phyloP scores from a whole-genome alignment of 2,888 invertebrate species.

The Diarsia dahlii region DNA sequence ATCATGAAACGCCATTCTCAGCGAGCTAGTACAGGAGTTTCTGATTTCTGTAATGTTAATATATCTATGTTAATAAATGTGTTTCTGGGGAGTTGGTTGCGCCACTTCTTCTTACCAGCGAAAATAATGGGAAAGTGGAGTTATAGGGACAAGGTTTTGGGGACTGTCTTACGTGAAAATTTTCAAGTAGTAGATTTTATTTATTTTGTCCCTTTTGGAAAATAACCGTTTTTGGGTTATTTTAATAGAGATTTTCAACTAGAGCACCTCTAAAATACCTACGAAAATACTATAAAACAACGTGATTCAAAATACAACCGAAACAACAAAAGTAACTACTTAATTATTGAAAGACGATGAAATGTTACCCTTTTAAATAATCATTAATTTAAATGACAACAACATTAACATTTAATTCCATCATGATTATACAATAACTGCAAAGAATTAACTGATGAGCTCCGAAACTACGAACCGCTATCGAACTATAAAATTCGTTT shows the following conservation, averaged over 20 bases:
- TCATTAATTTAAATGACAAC: background rate
- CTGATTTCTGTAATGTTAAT: background rate
- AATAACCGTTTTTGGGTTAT: too few relatives aligned
- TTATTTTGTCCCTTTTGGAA: too few relatives aligned
- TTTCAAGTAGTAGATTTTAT: too few relatives aligned
- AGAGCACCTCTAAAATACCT: too few relatives aligned
- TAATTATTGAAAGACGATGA: background rate
- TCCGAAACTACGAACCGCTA: slow-evolving; percentile 16
- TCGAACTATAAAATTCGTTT: slow-evolving; percentile 42
- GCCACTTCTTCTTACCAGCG: background rate
- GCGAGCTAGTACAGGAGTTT: slow-evolving; percentile 16
- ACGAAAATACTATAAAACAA: too few relatives aligned
- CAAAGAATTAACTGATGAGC: background rate
- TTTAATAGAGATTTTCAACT: too few relatives aligned
- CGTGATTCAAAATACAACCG: too few relatives aligned
- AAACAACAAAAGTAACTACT: background rate
- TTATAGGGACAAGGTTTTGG: too few relatives aligned
- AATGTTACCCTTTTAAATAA: background rate
- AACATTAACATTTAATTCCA: background rate
- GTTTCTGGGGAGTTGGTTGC: background rate
- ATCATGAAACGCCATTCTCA: slow-evolving; percentile 13
- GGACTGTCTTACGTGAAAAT: too few relatives aligned
- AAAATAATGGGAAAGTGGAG: background rate
- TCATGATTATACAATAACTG: background rate
- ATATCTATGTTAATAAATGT: background rate